Base-by-base conservation (phyloP, 2,113 vertebrate species). In the Gyps fulvus region DNA sequence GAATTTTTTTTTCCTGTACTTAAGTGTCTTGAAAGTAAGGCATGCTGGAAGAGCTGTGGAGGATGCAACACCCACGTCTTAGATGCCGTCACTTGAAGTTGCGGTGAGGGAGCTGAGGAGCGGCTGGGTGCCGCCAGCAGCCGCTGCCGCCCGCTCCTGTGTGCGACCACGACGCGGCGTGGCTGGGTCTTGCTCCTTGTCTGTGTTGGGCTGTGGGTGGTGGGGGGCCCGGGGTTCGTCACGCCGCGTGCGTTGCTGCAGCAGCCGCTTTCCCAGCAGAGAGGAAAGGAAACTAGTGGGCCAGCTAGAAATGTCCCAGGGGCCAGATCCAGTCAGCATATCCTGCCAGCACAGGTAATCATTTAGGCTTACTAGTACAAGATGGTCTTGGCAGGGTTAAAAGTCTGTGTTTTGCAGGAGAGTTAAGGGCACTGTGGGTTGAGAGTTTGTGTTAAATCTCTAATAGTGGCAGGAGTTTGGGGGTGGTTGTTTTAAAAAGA, bases 91-190 rank as follows among this genome's bases (percentile, higher is more conserved):
- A 5, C 42, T 84, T 54, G 87, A 36, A 42, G 40, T 69, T 86
- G 32, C 10, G 6, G 32, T 7, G 89, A 79, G 71, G 89, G n/a
- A 86, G 47, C 71, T 57, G 83, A 29, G 36, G 62, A 87, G 54
- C 49, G 9, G 25, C 73, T 59, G 73, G 43, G 12, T 85, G 45
- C 32, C 49, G 1, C 58, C 1, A 5, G 54, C 16, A 16, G 62
- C 62, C 0, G 0, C 71, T 80, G 69, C 52, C 20, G 36, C 66
- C 32, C 6, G 1, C 36, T 40, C 21, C 4, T 3, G 12, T 9
- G 26, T 16, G 25, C 69, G 82, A 25, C 47, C 29, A 2, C 0
- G 0, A 40, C 34, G 11, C 7, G 13, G 34, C 8, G 0, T 45
- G 36, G 26, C 27, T 22, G 25, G 47, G 23, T 29, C 83, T 61